These are phyloP conservation scores for Rhagoletis pomonella DNA, from an alignment of 1,140 invertebrate species.

Conservation along the genomic window DNA sequence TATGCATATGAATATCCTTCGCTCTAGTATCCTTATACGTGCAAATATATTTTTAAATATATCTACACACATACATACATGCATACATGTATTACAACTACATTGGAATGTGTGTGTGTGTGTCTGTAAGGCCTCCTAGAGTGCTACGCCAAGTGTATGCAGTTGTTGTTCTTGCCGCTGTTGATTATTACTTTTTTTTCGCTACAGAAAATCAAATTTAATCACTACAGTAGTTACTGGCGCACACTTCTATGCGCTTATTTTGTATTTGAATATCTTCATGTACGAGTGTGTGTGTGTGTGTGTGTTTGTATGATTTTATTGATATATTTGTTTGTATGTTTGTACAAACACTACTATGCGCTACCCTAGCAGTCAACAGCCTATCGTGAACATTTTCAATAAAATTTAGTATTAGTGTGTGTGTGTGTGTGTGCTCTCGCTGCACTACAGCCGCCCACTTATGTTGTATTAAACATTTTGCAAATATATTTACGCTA, in stretches of 20 bases:
- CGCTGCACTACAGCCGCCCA: not conserved
- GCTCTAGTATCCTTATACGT: slow-evolving; percentile 2
- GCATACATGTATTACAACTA: too few relatives aligned
- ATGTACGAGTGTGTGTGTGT: not conserved
- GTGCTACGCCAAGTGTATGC: not conserved
- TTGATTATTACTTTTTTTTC: slow-evolving; percentile 38
- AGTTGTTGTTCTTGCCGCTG: not conserved
- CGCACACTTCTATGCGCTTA: not conserved
- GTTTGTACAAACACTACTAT: too few relatives aligned
- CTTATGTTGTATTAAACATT: slow-evolving; percentile 52
- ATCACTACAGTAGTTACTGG: slow-evolving; percentile 35
- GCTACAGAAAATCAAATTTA: slow-evolving; percentile 47
- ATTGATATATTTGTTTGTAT: not conserved
- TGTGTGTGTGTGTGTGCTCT: not conserved
- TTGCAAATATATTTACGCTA: slow-evolving; percentile 51
- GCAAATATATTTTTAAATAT: not conserved
- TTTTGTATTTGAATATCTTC: not conserved
- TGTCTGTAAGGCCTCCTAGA: not conserved
- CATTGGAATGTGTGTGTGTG: too few relatives aligned
- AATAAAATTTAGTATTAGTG: not conserved
- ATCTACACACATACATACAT: not conserved
- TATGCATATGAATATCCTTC: slow-evolving; percentile 33
- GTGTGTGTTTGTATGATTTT: not conserved
- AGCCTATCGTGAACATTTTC: not conserved
- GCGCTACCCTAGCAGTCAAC: slow-evolving; percentile 1